Conservation (phyloP, 2,888 invertebrate species). For the Drosophila borealis region DNA sequence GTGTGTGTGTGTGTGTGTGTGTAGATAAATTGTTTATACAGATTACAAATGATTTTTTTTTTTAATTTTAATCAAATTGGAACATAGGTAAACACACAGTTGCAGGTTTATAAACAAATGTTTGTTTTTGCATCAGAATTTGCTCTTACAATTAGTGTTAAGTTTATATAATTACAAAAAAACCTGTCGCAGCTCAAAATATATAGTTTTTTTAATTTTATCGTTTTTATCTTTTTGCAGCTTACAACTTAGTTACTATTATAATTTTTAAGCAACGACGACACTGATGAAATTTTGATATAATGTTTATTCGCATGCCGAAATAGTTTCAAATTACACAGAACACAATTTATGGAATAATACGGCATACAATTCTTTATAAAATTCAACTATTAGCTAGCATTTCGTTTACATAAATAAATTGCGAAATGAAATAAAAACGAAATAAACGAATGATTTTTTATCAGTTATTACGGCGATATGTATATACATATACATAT, state of each 20-base stretch:
- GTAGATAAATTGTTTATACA: slow-evolving; percentile 22
- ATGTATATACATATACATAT: slow-evolving; percentile 13
- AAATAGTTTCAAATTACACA: slow-evolving; percentile 39
- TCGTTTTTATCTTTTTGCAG: slow-evolving; percentile 13
- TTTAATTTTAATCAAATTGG: slow-evolving; percentile 21
- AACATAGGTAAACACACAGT: slow-evolving; percentile 32
- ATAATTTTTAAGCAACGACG: slow-evolving; percentile 29
- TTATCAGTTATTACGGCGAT: slow-evolving; percentile 17
- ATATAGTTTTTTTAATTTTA: slow-evolving; percentile 2
- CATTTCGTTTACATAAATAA: slow-evolving; percentile 56
- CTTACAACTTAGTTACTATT: slow-evolving; percentile 41
- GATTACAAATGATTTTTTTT: slow-evolving; percentile 25
- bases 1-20: slow-evolving; percentile 29
- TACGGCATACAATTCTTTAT: slow-evolving; percentile 51
- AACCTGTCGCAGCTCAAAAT: slow-evolving; percentile 49
- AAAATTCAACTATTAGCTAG: slow-evolving; percentile 57
- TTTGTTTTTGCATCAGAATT: slow-evolving; percentile 37
- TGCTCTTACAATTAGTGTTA: slow-evolving; percentile 60
- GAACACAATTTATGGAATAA: slow-evolving; percentile 66
- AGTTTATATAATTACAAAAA: slow-evolving; percentile 71
- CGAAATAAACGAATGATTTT: slow-evolving; percentile 41
- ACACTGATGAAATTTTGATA: slow-evolving; percentile 48
- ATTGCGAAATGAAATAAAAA: slow-evolving; percentile 38
- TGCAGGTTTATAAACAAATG: slow-evolving; percentile 39
- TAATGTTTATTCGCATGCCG: slow-evolving; percentile 46